Base-by-base conservation (phyloP, 2,797 vertebrate genomes). In the Anguilla megastoma region DNA sequence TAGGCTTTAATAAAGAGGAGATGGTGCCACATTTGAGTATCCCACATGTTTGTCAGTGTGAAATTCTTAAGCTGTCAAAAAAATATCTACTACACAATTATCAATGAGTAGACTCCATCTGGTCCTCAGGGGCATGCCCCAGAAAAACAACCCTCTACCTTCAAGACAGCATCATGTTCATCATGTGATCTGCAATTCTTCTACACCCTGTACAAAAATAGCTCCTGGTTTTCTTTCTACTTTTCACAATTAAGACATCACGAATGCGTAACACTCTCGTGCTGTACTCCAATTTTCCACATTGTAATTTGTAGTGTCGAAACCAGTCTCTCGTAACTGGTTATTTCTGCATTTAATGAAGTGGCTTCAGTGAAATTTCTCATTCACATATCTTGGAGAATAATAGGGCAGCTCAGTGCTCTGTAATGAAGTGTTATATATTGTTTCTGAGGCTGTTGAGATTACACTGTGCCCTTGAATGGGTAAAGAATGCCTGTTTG, bases 321-420 rank as follows among this genome's bases (percentile, higher is more conserved):
- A 82, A 50, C 79, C 79, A 50, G 45, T 82, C 79, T 48, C 41
- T 82, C 45, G 7, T 82, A 82, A 82, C 21, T 82, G 79, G 79
- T n/a, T 82, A 82, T 50, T 82, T 48, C 24, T n/a, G 79, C 45
- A 50, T 82, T 82, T 82, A 82, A 82, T 82, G 21, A 82, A 82
- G 79, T 45, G n/a, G 79, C 50, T 48, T 82, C 45, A 82, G 79
- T 82, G 21, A 82, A 82, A 33, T 48, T 50, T 48, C 45, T 82
- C 5, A 82, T 50, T 82, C 3, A 30, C 9, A n/a, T 50, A 82
- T 82, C 45, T 82, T 82, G 79, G 45, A 14, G 45, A 82, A 82
- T 82, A 82, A 82, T 7, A 10, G 45, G 79, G 33, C 2, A 24
- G 79, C 79, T 82, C 79, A 48, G 41, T 50, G 41, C 79, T 82